phyloP scores from a whole-genome alignment of 2,888 invertebrate genomes.

The Drosophila paranaensis region DNA sequence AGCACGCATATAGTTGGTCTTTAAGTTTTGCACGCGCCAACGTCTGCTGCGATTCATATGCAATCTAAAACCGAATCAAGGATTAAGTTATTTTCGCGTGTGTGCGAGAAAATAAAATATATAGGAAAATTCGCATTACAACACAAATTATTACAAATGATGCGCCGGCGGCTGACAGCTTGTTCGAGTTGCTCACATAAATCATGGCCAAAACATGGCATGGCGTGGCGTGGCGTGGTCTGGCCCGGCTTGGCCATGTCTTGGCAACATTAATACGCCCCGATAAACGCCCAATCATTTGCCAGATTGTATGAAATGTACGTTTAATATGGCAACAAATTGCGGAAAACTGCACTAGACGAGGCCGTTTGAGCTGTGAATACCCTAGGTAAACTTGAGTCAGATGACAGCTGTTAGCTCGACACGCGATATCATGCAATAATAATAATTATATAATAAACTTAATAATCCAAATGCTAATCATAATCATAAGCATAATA shows the following conservation, averaged over 20 bases:
- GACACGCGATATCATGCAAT: not conserved
- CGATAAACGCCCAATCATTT: constrained; percentile 71
- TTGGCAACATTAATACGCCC: constrained; percentile 60
- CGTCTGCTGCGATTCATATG: constrained; percentile 9
- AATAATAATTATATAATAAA: too few species aligned
- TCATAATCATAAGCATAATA: not conserved
- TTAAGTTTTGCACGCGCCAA: constrained; percentile 18
- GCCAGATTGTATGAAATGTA: constrained; percentile 29
- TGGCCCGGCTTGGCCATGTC: constrained; percentile 11
- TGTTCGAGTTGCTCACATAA: constrained; percentile 58
- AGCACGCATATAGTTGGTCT: constrained; percentile 7
- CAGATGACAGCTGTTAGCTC: not conserved
- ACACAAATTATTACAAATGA: constrained; percentile 78
- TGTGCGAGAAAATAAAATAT: constrained; percentile 1
- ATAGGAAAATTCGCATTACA: constrained; percentile 48
- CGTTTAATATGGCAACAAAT: not conserved
- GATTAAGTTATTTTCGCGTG: constrained; percentile 39
- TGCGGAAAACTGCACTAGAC: not conserved
- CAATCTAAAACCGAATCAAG: constrained; percentile 9
- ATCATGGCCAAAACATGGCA: constrained; percentile 49
- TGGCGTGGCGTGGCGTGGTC: constrained; percentile 5
- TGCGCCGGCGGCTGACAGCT: constrained; percentile 64
- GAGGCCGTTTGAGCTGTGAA: not conserved
- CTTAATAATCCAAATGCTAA: not conserved
- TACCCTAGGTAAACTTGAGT: not conserved